Percentiles rank a stretch among this genome's conserved stretches.
phyloP scores from a whole-genome alignment of 2,797 vertebrate genomes.

The Catharus ustulatus region DNA sequence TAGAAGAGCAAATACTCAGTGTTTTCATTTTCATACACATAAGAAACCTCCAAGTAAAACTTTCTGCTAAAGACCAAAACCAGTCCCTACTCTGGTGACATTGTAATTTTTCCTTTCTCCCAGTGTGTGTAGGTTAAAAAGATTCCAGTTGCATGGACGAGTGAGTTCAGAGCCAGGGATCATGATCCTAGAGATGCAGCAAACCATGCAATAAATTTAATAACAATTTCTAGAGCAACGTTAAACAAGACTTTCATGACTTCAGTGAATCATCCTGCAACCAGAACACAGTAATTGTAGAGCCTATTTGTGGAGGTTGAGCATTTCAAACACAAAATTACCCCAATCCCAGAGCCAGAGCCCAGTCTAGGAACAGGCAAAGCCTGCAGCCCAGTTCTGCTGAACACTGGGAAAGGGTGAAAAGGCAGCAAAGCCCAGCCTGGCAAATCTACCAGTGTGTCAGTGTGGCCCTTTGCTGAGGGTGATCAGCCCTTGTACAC shows the following conservation, averaged over 20 bases:
- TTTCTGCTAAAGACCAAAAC: not conserved
- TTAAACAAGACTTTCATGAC: not conserved
- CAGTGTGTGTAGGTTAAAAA: fast-evolving
- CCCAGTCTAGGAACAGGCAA: too few species aligned
- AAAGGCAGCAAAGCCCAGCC: not conserved
- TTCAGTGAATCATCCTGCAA: not conserved
- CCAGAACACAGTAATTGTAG: not conserved
- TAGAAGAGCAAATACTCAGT: not conserved
- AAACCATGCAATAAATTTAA: not conserved
- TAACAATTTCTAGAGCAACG: not conserved
- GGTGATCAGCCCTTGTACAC: not conserved
- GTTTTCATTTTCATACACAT: not conserved
- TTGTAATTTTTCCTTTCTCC: not conserved
- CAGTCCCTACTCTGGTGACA: not conserved
- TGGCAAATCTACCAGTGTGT: not conserved
- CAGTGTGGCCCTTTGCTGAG: not conserved
- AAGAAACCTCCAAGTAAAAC: not conserved
- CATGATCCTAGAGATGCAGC: not conserved
- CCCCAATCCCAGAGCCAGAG: too few species aligned
- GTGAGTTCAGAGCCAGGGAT: not conserved
- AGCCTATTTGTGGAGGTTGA: not conserved
- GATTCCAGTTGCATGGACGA: not conserved
- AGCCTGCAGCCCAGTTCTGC: not conserved
- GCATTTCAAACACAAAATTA: not conserved
- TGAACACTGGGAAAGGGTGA: not conserved